A percentile compares a stretch with the other conserved stretches of the same genome.
phyloP scores from a whole-genome alignment of 2,113 vertebrate species.

The Prunella himalayana region DNA sequence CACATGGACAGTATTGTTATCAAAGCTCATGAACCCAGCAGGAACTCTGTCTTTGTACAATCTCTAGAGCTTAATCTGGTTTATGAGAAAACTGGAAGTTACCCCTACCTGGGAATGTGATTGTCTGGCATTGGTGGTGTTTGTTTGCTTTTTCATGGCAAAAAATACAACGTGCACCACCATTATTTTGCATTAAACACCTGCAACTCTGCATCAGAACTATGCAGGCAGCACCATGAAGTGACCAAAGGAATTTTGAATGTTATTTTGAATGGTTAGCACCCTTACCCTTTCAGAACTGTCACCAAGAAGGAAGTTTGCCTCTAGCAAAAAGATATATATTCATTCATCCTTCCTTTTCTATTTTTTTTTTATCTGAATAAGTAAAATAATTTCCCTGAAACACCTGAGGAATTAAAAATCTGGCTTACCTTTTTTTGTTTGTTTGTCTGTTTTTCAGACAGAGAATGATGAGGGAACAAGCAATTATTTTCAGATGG shows the following conservation, averaged over 20 bases:
- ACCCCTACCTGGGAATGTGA: no score
- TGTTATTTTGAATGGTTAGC: background rate
- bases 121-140: background rate
- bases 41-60: background rate
- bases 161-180: fast-evolving
- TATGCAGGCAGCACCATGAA: background rate
- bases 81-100: background rate
- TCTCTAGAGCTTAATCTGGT: background rate
- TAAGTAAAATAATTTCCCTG: background rate
- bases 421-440: fast-evolving
- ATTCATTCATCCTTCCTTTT: background rate
- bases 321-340: background rate
- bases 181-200: background rate
- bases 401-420: background rate
- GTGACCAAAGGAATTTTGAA: background rate
- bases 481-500: background rate
- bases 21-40: background rate
- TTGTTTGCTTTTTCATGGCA: background rate
- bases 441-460: background rate
- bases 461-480: background rate
- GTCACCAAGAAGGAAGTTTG: background rate
- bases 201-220: background rate
- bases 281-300: background rate
- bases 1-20: background rate
- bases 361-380: background rate